Evolutionary conservation across 2,888 invertebrate species (phyloP).

Genomic region (Gastracanthus pulcherrimus): DNA sequence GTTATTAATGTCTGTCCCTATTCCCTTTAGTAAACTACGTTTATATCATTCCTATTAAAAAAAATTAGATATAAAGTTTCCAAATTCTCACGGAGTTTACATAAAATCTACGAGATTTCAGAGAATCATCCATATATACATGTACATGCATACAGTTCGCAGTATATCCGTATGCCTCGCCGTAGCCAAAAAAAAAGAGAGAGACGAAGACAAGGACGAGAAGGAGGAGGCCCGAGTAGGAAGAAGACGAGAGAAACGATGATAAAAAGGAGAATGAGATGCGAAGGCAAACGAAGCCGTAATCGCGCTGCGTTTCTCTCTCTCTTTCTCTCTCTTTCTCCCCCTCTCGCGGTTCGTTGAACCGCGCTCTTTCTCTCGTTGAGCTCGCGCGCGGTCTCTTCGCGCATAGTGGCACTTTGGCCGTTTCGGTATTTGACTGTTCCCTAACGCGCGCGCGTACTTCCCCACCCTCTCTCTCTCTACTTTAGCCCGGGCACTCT

Average conservation of each 20-base stretch:
- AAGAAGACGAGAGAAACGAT: not conserved
- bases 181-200: slow-evolving; percentile 2
- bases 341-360: slow-evolving; percentile 69
- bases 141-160: not conserved
- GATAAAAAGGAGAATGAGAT: slow-evolving; percentile 29
- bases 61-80: no score
- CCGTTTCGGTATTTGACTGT: slow-evolving; percentile 76
- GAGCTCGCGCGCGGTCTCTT: slow-evolving; percentile 37
- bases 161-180: not conserved
- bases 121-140: no score
- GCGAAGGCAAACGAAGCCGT: slow-evolving; percentile 44
- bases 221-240: not conserved
- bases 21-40: no score
- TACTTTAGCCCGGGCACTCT: no score
- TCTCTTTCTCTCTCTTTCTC: no score
- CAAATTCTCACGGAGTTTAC: no score
- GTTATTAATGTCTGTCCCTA: no score
- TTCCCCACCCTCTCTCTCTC: slow-evolving; percentile 15
- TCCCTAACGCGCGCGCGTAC: slow-evolving; percentile 62
- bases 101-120: no score
- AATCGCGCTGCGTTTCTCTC: slow-evolving; percentile 25
- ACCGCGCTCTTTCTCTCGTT: slow-evolving; percentile 60
- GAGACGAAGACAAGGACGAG: not conserved
- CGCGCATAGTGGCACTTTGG: slow-evolving; percentile 65
- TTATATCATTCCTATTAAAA: no score